Conservation (phyloP, 2,113 vertebrate species). For the Manacus vitellinus region DNA sequence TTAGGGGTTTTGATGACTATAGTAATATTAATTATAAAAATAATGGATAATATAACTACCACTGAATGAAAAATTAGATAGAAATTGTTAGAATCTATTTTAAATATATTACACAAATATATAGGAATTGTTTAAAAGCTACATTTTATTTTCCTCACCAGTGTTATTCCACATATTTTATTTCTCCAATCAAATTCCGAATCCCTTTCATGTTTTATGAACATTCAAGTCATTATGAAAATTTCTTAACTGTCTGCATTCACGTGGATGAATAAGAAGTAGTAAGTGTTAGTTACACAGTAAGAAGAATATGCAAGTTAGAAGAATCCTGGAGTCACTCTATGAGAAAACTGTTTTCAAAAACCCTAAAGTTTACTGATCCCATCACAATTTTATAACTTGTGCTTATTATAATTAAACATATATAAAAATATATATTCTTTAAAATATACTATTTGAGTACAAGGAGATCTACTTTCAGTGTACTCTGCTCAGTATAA, state of each 20-base stretch:
- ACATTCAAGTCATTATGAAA: background rate
- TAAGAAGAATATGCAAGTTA: background rate
- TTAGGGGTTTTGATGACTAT: background rate
- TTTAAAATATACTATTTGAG: background rate
- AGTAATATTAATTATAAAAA: background rate
- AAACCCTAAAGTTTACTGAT: background rate
- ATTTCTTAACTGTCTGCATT: background rate
- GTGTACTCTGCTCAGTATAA: background rate
- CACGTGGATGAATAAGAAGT: background rate
- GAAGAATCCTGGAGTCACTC: background rate
- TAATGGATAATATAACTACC: background rate
- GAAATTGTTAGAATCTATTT: background rate
- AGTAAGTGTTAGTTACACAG: background rate
- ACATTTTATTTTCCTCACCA: background rate
- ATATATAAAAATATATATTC: background rate
- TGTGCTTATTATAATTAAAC: background rate
- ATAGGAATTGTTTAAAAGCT: background rate
- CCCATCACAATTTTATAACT: background rate
- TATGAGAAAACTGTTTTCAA: background rate
- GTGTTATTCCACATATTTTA: background rate
- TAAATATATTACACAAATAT: background rate
- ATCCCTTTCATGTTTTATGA: background rate
- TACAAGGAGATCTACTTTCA: background rate
- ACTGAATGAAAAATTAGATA: background rate
- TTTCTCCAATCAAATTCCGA: background rate